Evolutionary conservation across 2,113 vertebrate species (phyloP), one percentile per base, ranked within the genome.

Genomic region (Fukomys damarensis): DNA sequence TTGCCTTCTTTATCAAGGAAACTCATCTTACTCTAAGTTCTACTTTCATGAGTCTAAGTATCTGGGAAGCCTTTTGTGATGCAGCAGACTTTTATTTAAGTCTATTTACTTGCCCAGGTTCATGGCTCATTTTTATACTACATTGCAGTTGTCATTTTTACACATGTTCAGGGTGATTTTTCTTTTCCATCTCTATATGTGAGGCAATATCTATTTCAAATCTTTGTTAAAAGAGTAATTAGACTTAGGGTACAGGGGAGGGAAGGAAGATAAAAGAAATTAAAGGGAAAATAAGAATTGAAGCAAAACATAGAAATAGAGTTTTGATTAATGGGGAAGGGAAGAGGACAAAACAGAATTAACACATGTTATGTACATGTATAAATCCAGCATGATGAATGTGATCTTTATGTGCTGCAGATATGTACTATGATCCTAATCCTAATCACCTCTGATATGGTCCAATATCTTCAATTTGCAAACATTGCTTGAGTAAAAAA

Each of bases 51-150:
- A 49, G 52, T 61, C 70, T 54, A 90, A 80, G 70, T 30, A 43
- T 24, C 43, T 74, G 46, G 41, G 19, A 74, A 92, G 79, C 46
- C 10, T 80, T 91, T 41, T 32, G 79, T 81, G 96, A 85, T 35
- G 35, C 68, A 91, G 65, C 43, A 35, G 32, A 96, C 26, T 86
- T 95, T 96, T 74, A 89, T 41, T 49, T 20, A 38, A 65, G 70
- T 32, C 79, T 79, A 14, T n/a, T 54, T 80, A 49, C n/a, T 79
- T 63, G 20, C 24, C 72, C 49, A 89, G 61, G 89, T 80, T 49
- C 80, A 52, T n/a, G n/a, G 38, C 38, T 32, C 72, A n/a, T 91
- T 88, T 89, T 17, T 56, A 46, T 72, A 13, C 20, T 12, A 7
- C 35, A 65, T 30, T 14, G 0, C 54, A 66, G 59, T 76, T 66